A percentile compares a stretch with the other conserved stretches of the same genome.
Evolutionary conservation across 2,113 vertebrate species (phyloP).

Genomic region (Gnathonemus longibarbis): DNA sequence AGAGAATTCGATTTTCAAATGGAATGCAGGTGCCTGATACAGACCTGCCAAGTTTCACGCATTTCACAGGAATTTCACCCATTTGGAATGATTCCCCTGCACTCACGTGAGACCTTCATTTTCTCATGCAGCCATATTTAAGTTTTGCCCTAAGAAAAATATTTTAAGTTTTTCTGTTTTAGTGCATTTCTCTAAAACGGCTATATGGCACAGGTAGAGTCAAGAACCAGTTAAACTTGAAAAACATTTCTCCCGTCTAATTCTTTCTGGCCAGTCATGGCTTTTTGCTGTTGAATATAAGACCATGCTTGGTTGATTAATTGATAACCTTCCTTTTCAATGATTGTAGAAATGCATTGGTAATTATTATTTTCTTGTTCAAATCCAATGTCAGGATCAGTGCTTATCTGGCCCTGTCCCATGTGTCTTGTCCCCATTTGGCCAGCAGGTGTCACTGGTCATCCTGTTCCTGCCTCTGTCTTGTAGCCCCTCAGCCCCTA

Average conservation of each 20-base stretch:
- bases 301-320: neutral
- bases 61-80: too few relatives aligned
- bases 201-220: neutral
- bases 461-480: neutral
- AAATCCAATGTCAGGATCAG: neutral
- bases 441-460: neutral
- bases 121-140: too few relatives aligned
- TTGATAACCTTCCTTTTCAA: neutral
- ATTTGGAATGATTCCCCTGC: too few relatives aligned
- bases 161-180: neutral
- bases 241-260: neutral
- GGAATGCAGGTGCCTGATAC: neutral
- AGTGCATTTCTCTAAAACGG: neutral
- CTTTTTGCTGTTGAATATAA: neutral
- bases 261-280: neutral
- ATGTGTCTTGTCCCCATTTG: neutral
- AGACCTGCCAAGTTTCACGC: neutral
- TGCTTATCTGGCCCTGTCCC: neutral
- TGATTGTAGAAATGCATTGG: neutral
- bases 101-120: too few relatives aligned
- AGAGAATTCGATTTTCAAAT: neutral
- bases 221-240: neutral
- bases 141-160: too few relatives aligned
- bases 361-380: neutral
- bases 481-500: neutral